These are phyloP conservation scores for Lutjanus campechanus DNA, from an alignment of 2,797 vertebrate genomes.

Conservation along the genomic window DNA sequence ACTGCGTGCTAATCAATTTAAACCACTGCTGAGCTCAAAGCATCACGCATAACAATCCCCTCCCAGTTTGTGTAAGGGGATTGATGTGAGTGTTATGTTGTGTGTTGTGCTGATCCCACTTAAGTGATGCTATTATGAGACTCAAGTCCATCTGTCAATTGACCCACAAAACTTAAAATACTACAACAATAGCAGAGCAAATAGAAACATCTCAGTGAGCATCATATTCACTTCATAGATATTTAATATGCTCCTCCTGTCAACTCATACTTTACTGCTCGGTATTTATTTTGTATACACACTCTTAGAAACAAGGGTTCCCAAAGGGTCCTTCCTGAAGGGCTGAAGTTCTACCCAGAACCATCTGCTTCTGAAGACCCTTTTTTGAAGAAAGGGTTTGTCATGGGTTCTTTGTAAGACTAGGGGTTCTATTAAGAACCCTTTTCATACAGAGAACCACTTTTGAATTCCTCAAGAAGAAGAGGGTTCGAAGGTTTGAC, in stretches of 20 bases:
- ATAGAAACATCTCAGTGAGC: not conserved
- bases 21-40: constrained; percentile 61
- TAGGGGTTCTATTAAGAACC: no score
- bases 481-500: no score
- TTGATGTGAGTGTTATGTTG: constrained; percentile 19
- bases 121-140: constrained; percentile 58
- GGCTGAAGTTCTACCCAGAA: no score
- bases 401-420: no score
- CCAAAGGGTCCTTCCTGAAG: no score
- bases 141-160: constrained; percentile 28
- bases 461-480: no score
- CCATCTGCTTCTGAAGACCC: no score
- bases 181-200: constrained; percentile 10
- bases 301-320: no score
- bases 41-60: constrained; percentile 27
- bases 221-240: constrained; percentile 1
- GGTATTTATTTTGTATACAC: not conserved
- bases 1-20: constrained; percentile 67
- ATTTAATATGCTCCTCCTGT: not conserved
- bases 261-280: not conserved
- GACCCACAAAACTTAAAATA: constrained; percentile 35
- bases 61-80: constrained; percentile 34
- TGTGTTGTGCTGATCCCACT: constrained; percentile 40
- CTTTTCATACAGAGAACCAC: no score
- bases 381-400: no score